phyloP scores from a whole-genome alignment of 1,140 invertebrate genomes.

The Temnothorax longispinosus region DNA sequence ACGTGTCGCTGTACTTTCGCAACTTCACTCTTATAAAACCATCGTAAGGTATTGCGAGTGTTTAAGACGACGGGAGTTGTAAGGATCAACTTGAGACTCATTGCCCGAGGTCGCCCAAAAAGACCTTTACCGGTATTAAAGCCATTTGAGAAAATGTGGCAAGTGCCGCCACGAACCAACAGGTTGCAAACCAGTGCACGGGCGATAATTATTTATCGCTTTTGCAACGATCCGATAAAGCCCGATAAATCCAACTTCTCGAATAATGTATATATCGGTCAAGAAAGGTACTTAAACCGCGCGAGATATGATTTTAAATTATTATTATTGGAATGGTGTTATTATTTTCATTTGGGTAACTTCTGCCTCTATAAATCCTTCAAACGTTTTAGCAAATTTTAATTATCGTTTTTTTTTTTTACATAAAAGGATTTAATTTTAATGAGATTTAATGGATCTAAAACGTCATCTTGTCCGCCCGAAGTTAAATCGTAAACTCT shows the following conservation, averaged over 20 bases:
- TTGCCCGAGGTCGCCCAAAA: conserved; percentile 30
- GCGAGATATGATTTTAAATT: not conserved
- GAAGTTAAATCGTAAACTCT: conserved; percentile 20
- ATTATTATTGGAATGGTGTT: not conserved
- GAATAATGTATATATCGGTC: not conserved
- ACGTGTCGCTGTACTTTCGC: conserved; percentile 22
- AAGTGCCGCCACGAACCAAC: not conserved
- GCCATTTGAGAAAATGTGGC: conserved; percentile 2
- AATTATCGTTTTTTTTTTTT: not conserved
- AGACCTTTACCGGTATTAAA: conserved; percentile 16
- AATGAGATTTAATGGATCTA: not conserved
- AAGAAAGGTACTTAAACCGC: not conserved
- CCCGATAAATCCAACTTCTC: not conserved
- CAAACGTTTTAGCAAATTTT: not conserved
- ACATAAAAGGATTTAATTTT: conserved; percentile 1
- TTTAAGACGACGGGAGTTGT: not conserved
- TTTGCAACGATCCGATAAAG: not conserved
- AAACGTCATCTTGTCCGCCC: not conserved
- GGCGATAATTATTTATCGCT: conserved; percentile 29
- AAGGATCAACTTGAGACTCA: conserved; percentile 31
- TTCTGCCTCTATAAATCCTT: not conserved
- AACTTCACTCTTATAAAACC: conserved; percentile 35
- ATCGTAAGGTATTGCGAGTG: conserved; percentile 15
- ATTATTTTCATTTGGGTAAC: not conserved
- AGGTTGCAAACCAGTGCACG: not conserved